phyloP scores from a whole-genome alignment of 1,140 invertebrate genomes.

The Notospermus geniculatus region DNA sequence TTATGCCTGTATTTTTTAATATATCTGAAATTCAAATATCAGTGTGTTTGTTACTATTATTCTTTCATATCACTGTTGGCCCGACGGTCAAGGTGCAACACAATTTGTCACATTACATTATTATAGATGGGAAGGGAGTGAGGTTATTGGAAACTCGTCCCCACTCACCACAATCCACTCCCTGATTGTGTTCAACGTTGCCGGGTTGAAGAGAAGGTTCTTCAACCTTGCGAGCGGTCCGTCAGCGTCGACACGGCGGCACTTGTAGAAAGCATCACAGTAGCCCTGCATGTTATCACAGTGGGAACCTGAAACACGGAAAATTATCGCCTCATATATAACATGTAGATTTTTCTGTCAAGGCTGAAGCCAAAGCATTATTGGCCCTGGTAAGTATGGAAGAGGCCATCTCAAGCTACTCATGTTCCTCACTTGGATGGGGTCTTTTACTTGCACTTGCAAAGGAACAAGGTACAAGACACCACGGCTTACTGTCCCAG shows the following conservation, averaged over 20 bases:
- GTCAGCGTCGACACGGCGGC: slow-evolving; percentile 95
- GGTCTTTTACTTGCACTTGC: too few species aligned
- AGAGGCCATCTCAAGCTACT: too few species aligned
- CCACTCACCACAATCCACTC: slow-evolving; percentile 52
- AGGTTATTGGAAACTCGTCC: slow-evolving; percentile 60
- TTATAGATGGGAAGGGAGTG: too few species aligned
- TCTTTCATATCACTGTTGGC: neutral
- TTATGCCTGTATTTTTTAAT: neutral
- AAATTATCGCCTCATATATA: too few species aligned
- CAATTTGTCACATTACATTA: too few species aligned
- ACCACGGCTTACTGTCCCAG: too few species aligned
- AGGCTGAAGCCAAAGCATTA: too few species aligned
- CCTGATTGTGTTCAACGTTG: slow-evolving; percentile 68
- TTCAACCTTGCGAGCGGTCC: slow-evolving; percentile 94
- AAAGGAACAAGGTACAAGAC: too few species aligned
- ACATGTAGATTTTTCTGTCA: too few species aligned
- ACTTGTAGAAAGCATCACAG: slow-evolving; percentile 98
- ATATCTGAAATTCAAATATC: neutral
- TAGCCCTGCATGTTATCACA: slow-evolving; percentile 95
- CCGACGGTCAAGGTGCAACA: neutral
- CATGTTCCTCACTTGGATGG: too few species aligned
- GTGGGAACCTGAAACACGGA: slow-evolving; percentile 76
- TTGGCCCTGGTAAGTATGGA: too few species aligned
- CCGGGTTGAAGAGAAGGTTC: slow-evolving; percentile 90
- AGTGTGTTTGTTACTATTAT: neutral